phyloP scores from a whole-genome alignment of 92 coral and sea anemone species.

The Pocillopora grandis region DNA sequence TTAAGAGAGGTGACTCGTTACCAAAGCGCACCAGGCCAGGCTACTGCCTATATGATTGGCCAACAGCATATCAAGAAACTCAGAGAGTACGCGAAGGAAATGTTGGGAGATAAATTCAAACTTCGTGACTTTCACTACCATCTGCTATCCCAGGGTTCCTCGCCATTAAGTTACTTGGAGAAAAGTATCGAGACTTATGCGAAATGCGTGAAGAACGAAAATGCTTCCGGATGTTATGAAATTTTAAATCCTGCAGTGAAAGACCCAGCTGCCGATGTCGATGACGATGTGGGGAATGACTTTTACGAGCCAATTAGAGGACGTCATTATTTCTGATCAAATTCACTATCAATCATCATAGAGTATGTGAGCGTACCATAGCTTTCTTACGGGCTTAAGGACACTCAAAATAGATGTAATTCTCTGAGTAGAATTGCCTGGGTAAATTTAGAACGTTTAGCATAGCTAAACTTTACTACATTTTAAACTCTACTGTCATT shows the following conservation, averaged over 20 bases:
- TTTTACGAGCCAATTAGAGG: constrained; percentile 1
- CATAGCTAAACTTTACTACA: no score
- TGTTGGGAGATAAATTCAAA: constrained; percentile 63
- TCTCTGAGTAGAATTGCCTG: no score
- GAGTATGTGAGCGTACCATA: background rate
- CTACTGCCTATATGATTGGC: constrained; percentile 92
- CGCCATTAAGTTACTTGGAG: constrained; percentile 73
- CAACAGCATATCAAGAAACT: constrained; percentile 76
- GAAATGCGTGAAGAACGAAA: constrained; percentile 60
- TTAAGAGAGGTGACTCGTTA: constrained; percentile 82
- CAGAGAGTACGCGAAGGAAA: constrained; percentile 57
- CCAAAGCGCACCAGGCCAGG: constrained; percentile 90
- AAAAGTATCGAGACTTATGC: constrained; percentile 68
- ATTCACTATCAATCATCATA: background rate
- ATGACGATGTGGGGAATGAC: constrained; percentile 1
- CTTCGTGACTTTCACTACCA: constrained; percentile 90
- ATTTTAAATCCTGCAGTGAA: constrained; percentile 53
- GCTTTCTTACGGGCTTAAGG: no score
- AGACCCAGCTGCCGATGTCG: constrained; percentile 38
- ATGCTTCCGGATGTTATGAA: constrained; percentile 66
- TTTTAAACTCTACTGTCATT: no score
- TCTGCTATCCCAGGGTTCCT: constrained; percentile 81
- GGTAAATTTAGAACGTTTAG: no score
- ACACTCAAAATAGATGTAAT: no score
- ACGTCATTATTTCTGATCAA: constrained; percentile 20